phyloP scores from a whole-genome alignment of 2,113 vertebrate species.

The Hylia prasina region DNA sequence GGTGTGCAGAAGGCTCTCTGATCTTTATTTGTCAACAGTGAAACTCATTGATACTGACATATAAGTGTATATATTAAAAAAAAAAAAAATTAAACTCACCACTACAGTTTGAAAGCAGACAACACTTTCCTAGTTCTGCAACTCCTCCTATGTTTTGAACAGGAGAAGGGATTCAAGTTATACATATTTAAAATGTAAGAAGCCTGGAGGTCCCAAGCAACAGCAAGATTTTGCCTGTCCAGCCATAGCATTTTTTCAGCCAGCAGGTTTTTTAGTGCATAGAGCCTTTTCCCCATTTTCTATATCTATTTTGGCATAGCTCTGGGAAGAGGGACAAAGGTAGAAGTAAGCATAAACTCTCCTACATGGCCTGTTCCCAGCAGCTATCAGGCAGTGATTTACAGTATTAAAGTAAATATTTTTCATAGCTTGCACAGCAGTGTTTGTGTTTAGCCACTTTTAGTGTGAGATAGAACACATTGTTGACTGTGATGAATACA shows the following conservation, averaged over 20 bases:
- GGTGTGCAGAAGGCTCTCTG: not conserved
- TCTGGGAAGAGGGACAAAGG: not conserved
- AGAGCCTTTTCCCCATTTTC: not conserved
- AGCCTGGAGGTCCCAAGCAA: not conserved
- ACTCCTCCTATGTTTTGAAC: not conserved
- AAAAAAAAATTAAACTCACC: not conserved
- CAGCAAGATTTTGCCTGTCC: not conserved
- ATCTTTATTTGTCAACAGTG: not conserved
- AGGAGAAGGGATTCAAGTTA: not conserved
- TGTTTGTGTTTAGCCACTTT: constrained; percentile 7
- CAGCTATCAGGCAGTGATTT: constrained; percentile 12
- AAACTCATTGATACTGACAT: not conserved
- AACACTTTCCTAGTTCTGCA: not conserved
- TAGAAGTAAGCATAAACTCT: not conserved
- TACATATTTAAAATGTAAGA: not conserved
- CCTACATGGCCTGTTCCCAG: not conserved
- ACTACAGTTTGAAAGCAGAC: not conserved
- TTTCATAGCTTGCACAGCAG: not conserved
- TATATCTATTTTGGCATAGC: not conserved
- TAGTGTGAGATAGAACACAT: not conserved
- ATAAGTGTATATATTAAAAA: not conserved
- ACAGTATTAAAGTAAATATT: not conserved
- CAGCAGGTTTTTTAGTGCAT: not conserved
- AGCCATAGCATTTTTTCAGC: not conserved
- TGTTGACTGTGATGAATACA: not conserved